Evolutionary conservation across 2,113 vertebrate species (phyloP).

Genomic region (Garra rufa): DNA sequence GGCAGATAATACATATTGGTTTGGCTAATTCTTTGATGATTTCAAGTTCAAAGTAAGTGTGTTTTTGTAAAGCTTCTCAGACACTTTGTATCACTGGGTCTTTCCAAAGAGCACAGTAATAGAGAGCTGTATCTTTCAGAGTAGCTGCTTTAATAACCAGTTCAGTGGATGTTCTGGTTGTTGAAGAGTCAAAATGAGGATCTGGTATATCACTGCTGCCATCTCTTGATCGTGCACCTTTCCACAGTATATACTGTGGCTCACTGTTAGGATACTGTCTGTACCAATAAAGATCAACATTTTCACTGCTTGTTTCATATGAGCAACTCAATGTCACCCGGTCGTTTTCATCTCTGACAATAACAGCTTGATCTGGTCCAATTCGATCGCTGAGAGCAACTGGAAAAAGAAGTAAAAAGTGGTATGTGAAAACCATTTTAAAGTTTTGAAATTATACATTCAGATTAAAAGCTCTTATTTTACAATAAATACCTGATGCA

Average conservation of each 20-base stretch:
- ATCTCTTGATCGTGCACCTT: slow-evolving; percentile 2
- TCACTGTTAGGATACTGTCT: slow-evolving; percentile 39
- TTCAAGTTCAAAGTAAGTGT: background rate
- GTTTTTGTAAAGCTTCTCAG: slow-evolving; percentile 33
- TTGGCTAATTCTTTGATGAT: slow-evolving; percentile 8
- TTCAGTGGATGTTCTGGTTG: slow-evolving; percentile 30
- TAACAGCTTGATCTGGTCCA: slow-evolving; percentile 14
- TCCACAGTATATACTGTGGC: slow-evolving; percentile 22
- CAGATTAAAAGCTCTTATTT: background rate
- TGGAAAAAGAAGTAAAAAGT: background rate
- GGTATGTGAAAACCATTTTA: background rate
- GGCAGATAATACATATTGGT: background rate
- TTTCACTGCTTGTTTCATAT: background rate
- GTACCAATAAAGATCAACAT: slow-evolving; percentile 5
- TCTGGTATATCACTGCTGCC: accelerated
- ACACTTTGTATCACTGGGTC: slow-evolving; percentile 29
- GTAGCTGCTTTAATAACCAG: slow-evolving; percentile 1
- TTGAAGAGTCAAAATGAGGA: background rate
- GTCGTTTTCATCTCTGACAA: background rate
- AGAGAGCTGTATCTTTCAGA: slow-evolving; percentile 39
- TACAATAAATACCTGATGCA: background rate
- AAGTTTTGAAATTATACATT: background rate
- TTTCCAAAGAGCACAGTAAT: slow-evolving; percentile 34
- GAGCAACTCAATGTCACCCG: slow-evolving; percentile 27
- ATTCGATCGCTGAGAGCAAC: slow-evolving; percentile 11